Percentiles rank a stretch among this genome's conserved stretches.
Evolutionary conservation across 2,797 vertebrate genomes (phyloP).

Genomic region (Spondyliosoma cantharus): DNA sequence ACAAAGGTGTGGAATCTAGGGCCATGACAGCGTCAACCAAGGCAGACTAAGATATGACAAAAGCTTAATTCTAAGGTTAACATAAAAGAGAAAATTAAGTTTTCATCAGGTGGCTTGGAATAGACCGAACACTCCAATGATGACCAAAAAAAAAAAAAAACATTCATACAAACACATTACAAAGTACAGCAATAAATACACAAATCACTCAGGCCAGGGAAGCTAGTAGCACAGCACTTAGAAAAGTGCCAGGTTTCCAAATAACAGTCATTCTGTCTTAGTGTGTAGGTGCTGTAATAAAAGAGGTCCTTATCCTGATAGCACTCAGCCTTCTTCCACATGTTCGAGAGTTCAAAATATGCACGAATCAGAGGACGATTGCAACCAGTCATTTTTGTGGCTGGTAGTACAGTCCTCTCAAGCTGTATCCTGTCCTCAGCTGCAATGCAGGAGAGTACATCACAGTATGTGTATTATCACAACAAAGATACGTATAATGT

Average conservation of each 20-base stretch:
- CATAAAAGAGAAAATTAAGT: background rate
- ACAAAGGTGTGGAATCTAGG: too few species aligned
- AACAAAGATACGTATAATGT: too few species aligned
- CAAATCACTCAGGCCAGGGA: background rate
- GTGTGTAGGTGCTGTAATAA: conserved; percentile 34
- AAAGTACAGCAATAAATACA: conserved; percentile 31
- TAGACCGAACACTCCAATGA: background rate
- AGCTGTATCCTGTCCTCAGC: background rate
- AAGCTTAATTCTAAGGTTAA: background rate
- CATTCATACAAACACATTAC: conserved; percentile 1
- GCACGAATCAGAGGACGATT: conserved; percentile 3
- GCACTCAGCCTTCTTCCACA: conserved; percentile 27
- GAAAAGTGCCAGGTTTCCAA: conserved; percentile 34
- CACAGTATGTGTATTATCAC: background rate
- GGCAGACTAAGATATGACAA: background rate
- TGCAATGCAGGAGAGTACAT: background rate
- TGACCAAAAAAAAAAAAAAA: background rate
- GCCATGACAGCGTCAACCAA: too few species aligned
- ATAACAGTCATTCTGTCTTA: conserved; percentile 36
- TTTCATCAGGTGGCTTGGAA: background rate
- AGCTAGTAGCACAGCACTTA: conserved; percentile 3
- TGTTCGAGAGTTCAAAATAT: conserved; percentile 41
- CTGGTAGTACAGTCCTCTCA: background rate
- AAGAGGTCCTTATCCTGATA: conserved; percentile 27
- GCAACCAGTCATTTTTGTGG: conserved; percentile 17